Base-by-base conservation (phyloP, 2,888 invertebrate species). In the Drosophila gaucha region DNA sequence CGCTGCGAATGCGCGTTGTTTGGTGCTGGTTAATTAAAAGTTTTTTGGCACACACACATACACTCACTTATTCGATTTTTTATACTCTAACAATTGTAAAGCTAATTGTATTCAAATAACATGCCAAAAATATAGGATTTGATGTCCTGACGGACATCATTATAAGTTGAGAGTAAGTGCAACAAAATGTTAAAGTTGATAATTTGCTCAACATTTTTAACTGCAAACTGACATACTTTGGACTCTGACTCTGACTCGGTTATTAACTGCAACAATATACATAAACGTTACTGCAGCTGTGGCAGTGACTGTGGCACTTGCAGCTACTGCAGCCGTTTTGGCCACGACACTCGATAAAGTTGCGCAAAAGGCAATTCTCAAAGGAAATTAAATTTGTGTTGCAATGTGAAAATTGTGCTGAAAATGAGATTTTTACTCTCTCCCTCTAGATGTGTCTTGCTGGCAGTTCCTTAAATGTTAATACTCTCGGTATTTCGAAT, bases 321-420 rank as follows among this genome's bases (percentile, higher is more conserved):
- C 18, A 56, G 47, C 47, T 24, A 14, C 52, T 28, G 39, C 50
- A 58, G 47, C 62, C 59, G 71, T 62, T 69, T n/a, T 69, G 62
- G 74, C 56, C 54, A 71, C 71, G 84, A 67, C 74, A 59, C 74
- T 71, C 79, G 82, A 82, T 83, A 85, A 82, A 85, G 74, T 85
- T 82, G 82, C 64, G 82, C 79, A 82, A 71, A 73, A 69, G 70
- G 74, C 77, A 83, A 83, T 74, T 79, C 85, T 79, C 83, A 71
- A 77, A 82, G 83, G 83, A 83, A 83, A 83, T 83, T 83, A 85
- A n/a, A 83, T 83, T 83, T 85, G 77, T 79, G 72, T 79, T 79
- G 85, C 85, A 85, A 85, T 83, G 85, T 79, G 79, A 77, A 83
- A 77, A 82, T 76, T 69, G 77, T 73, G 67, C 77, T 79, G 67